Base-by-base conservation (phyloP, 1,140 invertebrate species). In the Hestina assimilis region DNA sequence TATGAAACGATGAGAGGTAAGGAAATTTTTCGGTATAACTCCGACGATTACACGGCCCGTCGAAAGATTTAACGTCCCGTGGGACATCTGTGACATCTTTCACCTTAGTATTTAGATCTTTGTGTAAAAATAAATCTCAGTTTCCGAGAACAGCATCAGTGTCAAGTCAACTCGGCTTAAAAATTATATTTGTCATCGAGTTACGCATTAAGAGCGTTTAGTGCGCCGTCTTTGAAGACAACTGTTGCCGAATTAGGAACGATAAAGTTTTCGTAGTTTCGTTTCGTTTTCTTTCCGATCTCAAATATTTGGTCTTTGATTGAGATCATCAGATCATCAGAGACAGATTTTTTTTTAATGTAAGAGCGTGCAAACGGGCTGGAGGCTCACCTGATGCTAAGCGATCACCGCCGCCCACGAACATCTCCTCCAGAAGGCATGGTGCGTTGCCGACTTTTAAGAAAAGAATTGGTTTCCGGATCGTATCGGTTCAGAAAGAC, bases 121-220 rank as follows among this genome's bases (percentile, higher is more conserved):
- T 77, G 76, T 71, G 71, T 83, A 78, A 83, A 85, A 82, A 85
- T 83, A 85, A 31, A 2, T 20, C n/a, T 72, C 66, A 66, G 65
- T 70, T 85, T 85, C 82, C 77, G 70, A 59, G 82, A 85, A 80
- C 75, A 78, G 82, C 77, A 80, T 73, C 79, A 47, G 43, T 31
- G 78, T 75, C 79, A 80, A 84, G 72, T 82, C 77, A 70, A 79
- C 58, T 68, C 69, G 72, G 64, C 69, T 83, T 75, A 75, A 73
- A 85, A 80, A 86, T 86, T 86, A 86, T 83, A 82, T 86, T 86
- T 86, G 82, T 86, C 82, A 82, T 80, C 82, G 70, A 29, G 56
- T 57, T 63, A 12, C 65, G 78, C 69, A 75, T 77, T 72, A 67
- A 61, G 57, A 59, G 63, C 59, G 58, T 55, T 71, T 70, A 69